Evolutionary conservation across 2,888 invertebrate genomes (phyloP).

Genomic region (Leptopterna dolabrata): DNA sequence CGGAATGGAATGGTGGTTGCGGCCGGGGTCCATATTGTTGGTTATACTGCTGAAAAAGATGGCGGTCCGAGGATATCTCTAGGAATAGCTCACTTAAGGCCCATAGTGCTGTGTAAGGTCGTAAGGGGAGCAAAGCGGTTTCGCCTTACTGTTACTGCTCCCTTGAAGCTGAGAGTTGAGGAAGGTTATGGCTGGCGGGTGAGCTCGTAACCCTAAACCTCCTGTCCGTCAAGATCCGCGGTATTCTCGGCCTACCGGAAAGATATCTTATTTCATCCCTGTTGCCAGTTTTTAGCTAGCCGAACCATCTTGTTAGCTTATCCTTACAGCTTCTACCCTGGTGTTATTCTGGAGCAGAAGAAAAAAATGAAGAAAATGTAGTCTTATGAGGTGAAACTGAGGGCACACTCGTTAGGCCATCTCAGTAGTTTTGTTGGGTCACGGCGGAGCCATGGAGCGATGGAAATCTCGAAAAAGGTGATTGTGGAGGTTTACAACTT

Average conservation of each 20-base stretch:
- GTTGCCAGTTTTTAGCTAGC: no score
- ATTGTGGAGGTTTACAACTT: no score
- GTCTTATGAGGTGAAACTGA: no score
- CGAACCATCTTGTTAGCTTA: no score
- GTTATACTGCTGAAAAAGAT: neutral
- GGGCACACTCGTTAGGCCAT: no score
- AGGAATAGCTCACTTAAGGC: slow-evolving; percentile 28
- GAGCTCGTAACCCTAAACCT: slow-evolving; percentile 8
- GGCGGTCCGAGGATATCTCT: neutral
- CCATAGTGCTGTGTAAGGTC: slow-evolving; percentile 28
- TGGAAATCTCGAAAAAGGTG: no score
- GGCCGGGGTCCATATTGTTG: neutral
- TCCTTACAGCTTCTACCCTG: no score
- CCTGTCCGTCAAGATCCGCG: neutral
- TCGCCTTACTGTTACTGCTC: slow-evolving; percentile 30
- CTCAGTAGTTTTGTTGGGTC: no score
- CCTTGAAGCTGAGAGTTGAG: slow-evolving; percentile 18
- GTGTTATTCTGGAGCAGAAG: no score
- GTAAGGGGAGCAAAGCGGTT: slow-evolving; percentile 11
- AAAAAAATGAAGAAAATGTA: no score
- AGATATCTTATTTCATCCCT: neutral
- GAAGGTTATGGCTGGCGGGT: neutral
- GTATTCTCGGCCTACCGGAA: neutral
- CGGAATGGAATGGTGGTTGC: no score
- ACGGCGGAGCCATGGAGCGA: no score